phyloP scores from a whole-genome alignment of 2,113 vertebrate species.

The Lophochroa leadbeateri region DNA sequence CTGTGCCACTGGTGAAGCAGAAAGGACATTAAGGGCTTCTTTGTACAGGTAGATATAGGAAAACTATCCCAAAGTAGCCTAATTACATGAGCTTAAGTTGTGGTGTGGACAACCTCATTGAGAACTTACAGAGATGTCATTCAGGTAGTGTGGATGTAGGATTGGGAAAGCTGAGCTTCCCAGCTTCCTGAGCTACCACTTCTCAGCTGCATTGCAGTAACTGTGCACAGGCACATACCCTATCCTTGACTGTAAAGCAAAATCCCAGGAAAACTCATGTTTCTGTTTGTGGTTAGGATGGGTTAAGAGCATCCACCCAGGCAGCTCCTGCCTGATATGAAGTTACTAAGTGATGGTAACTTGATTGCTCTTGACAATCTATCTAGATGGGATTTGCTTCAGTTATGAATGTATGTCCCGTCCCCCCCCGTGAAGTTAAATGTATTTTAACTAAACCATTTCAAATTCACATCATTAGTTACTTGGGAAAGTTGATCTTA shows the following conservation, averaged over 20 bases:
- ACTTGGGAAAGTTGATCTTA: background rate
- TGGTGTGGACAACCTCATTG: background rate
- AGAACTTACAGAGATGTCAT: background rate
- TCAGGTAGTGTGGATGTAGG: background rate
- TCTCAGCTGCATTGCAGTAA: background rate
- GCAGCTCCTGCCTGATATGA: background rate
- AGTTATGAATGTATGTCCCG: background rate
- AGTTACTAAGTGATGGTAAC: background rate
- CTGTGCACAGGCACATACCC: background rate
- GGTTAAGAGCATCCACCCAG: background rate
- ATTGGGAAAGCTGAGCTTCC: background rate
- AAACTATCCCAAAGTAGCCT: background rate
- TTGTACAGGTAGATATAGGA: background rate
- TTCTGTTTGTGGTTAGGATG: fast-evolving
- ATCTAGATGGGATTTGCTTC: background rate
- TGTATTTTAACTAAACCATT: background rate
- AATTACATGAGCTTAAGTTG: background rate
- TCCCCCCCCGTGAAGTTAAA: background rate
- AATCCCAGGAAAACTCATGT: background rate
- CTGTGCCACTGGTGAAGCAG: background rate
- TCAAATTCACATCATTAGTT: background rate
- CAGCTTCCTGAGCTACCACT: background rate
- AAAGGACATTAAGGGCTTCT: background rate
- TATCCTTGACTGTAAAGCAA: background rate
- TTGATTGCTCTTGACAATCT: background rate